A percentile compares a stretch with the other conserved stretches of the same genome.
Evolutionary conservation across 1,140 invertebrate genomes (phyloP).

Genomic region (Belonocnema kinseyi): DNA sequence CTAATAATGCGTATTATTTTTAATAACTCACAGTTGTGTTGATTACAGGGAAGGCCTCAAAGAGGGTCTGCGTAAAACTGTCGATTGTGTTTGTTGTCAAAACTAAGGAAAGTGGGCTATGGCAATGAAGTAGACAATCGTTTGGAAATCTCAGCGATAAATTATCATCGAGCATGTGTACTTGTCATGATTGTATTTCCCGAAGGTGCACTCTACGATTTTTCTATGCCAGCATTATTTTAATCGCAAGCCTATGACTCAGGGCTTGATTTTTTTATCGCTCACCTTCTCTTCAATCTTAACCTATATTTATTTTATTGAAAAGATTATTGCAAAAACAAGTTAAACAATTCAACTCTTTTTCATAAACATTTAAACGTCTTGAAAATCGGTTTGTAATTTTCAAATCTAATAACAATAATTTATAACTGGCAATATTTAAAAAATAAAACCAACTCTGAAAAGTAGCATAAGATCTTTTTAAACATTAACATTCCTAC

Average conservation of each 20-base stretch:
- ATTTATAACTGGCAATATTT: too few relatives aligned
- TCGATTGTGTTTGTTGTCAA: not conserved
- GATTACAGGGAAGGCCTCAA: too few relatives aligned
- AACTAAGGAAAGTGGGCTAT: not conserved
- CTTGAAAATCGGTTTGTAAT: not conserved
- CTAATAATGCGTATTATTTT: too few relatives aligned
- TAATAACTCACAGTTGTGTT: too few relatives aligned
- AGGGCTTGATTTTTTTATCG: not conserved
- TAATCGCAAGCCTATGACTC: not conserved
- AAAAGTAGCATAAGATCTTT: too few relatives aligned
- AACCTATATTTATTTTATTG: not conserved
- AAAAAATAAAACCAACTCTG: too few relatives aligned
- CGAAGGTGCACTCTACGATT: not conserved
- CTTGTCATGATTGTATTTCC: not conserved
- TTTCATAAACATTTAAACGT: not conserved
- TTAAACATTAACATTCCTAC: too few relatives aligned
- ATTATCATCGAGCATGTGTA: not conserved
- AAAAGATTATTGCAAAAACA: not conserved
- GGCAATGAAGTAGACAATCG: conserved; percentile 6
- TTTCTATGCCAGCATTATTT: not conserved
- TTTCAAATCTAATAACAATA: too few relatives aligned
- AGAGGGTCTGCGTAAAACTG: too few relatives aligned
- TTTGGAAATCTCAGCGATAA: not conserved
- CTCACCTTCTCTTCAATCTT: not conserved
- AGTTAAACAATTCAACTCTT: not conserved